Evolutionary conservation across 2,797 vertebrate genomes (phyloP).

Genomic region (Epinephelus awoara): DNA sequence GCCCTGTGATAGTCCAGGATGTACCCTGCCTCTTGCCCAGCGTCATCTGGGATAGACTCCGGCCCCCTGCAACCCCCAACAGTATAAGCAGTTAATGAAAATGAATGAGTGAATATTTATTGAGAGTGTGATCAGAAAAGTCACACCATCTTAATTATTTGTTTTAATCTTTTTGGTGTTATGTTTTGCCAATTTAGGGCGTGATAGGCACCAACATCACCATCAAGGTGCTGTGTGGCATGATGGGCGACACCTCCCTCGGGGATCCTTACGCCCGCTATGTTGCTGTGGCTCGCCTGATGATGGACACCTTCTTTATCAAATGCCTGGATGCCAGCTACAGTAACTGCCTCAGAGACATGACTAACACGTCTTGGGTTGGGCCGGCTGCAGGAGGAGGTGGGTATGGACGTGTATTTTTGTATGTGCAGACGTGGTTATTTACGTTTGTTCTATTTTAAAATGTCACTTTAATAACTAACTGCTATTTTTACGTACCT

Average conservation of each 20-base stretch:
- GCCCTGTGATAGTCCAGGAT: too few relatives aligned
- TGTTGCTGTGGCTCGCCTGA: constrained; percentile 64
- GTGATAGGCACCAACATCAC: constrained; percentile 80
- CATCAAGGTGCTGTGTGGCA: constrained; percentile 78
- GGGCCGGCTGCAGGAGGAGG: constrained; percentile 78
- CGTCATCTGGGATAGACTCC: too few relatives aligned
- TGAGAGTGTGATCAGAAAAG: not conserved
- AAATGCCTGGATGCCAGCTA: constrained; percentile 76
- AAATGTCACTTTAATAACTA: not conserved
- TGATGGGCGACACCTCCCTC: constrained; percentile 78
- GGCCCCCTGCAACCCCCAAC: too few relatives aligned
- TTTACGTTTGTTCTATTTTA: constrained; percentile 19
- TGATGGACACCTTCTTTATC: constrained; percentile 63
- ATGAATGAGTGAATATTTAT: too few relatives aligned
- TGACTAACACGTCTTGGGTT: constrained; percentile 81
- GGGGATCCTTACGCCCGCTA: constrained; percentile 74
- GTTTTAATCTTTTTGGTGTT: not conserved
- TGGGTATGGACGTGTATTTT: constrained; percentile 45
- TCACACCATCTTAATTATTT: not conserved
- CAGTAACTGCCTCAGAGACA: constrained; percentile 71
- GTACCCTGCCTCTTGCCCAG: too few relatives aligned
- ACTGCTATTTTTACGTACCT: not conserved
- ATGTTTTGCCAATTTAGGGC: constrained; percentile 59
- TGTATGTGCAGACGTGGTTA: constrained; percentile 19
- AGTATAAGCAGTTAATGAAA: too few relatives aligned